Base-by-base conservation (phyloP, 2,797 vertebrate genomes). In the Parotocinclus haroldoi region DNA sequence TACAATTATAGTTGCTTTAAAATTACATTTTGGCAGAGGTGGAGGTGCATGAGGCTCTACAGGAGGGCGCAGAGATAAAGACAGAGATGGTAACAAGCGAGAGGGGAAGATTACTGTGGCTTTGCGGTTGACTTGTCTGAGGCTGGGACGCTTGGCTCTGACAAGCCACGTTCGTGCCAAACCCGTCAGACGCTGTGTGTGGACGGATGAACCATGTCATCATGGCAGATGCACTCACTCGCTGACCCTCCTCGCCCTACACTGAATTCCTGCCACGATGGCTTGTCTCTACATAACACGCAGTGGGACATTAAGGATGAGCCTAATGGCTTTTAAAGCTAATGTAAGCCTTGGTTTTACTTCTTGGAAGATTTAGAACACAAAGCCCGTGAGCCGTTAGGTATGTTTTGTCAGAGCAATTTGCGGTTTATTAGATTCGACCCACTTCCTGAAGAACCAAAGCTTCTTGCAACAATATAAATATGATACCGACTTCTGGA, bases 211-310 rank as follows among this genome's bases (percentile, higher is more conserved):
- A 69, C 60, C 49, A 9, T 62, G 56, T 65, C 56, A 27, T 66
- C 63, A 18, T 9, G 54, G 66, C 67, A 76, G 65, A 59, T 63
- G 42, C 17, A 63, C 63, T 71, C 48, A 55, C 53, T 38, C 57
- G 46, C 44, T 67, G 19, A 50, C 18, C 58, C 64, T 62, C 27
- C 19, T 58, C 42, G 52, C 38, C 58, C 39, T 13, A 75, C 77
- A 81, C 81, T 9, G 18, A 69, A 77, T 77, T 72, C 82, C 79
- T 72, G 81, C 84, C 83, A 72, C 61, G 58, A 65, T 70, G 67
- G 63, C 59, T 73, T 68, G 63, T 73, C 59, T 53, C 48, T 73
- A 58, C 63, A 51, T 51, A 68, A 60, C 60, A 51, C 56, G 48
- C 58, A 69, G 54, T 66, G 51, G 61, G 68, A 66, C 4, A 61